Evolutionary conservation across 1,140 invertebrate species (phyloP).

Genomic region (Neuroterus valhalla): DNA sequence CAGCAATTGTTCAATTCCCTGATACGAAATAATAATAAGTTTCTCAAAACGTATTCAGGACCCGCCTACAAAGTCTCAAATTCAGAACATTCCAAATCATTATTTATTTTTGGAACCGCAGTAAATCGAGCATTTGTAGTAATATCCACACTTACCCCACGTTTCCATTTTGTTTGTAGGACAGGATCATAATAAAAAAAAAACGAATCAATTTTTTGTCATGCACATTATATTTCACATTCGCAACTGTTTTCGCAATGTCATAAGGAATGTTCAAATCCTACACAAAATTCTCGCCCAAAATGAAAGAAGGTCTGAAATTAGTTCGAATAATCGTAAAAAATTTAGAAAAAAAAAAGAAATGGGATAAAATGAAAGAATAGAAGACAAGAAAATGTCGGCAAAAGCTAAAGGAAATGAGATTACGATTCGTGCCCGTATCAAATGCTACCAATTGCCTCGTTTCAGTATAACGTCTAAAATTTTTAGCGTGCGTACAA

Average conservation of each 20-base stretch:
- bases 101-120: too few species aligned
- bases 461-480: not conserved
- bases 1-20: too few species aligned
- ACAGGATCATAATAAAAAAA: not conserved
- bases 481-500: not conserved
- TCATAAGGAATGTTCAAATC: too few species aligned
- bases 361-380: not conserved
- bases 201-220: not conserved
- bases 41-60: too few species aligned
- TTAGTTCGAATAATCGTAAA: not conserved
- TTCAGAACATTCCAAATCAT: too few species aligned
- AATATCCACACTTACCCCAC: too few species aligned
- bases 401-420: not conserved
- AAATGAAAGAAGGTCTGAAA: not conserved
- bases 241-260: not conserved
- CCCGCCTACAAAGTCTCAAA: too few species aligned
- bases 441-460: not conserved
- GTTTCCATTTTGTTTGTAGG: not conserved
- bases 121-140: too few species aligned
- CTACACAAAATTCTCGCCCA: not conserved
- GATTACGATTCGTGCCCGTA: conserved; percentile 5
- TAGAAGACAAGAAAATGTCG: not conserved
- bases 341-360: not conserved
- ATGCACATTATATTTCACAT: conserved; percentile 29
- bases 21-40: too few species aligned